Base-by-base conservation (phyloP, 2,888 invertebrate species). In the Athalia cordata region DNA sequence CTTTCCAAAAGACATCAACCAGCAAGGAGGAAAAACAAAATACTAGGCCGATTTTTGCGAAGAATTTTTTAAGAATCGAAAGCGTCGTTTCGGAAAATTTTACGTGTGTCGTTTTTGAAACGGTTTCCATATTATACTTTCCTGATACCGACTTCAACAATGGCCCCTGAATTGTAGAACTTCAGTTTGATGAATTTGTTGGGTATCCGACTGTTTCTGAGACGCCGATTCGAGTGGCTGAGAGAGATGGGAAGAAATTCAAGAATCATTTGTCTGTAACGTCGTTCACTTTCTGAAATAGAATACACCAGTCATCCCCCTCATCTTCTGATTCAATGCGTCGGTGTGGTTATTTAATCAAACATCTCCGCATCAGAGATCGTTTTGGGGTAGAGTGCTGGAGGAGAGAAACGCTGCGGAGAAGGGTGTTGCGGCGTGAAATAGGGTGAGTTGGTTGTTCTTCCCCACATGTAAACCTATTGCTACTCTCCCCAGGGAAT, bases 331-430 rank as follows among this genome's bases (percentile, higher is more conserved):
- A 87, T 89, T 89, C 89, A 89, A 89, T 89, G 89, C 88, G 89
- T 89, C 85, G 88, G 82, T 88, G 89, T 81, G 89, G 89, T 89
- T 89, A 89, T 89, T 89, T 89, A 89, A 89, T 89, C 89, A 89
- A 89, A 89, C 88, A 88, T 87, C 85, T 86, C 86, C 78, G 82
- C 78, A 50, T 77, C 8, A 29, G 49, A 59, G 74, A 15, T 70
- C 70, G 57, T 11, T 52, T 7, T 11, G 57, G 70, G 70, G 70
- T 68, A 59, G 52, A 64, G 57, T 13, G 67, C 57, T 65, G 75
- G 57, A 49, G n/a, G 29, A 75, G 50, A 78, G 49, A 49, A 49
- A 70, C 49, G 59, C 70, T 65, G 78, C 81, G 75, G 66, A 78
- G 74, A 64, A 66, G 61, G 67, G 45, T n/a, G 9, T 47, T 4